phyloP scores from a whole-genome alignment of 2,888 invertebrate genomes.

The Xestia xanthographa region DNA sequence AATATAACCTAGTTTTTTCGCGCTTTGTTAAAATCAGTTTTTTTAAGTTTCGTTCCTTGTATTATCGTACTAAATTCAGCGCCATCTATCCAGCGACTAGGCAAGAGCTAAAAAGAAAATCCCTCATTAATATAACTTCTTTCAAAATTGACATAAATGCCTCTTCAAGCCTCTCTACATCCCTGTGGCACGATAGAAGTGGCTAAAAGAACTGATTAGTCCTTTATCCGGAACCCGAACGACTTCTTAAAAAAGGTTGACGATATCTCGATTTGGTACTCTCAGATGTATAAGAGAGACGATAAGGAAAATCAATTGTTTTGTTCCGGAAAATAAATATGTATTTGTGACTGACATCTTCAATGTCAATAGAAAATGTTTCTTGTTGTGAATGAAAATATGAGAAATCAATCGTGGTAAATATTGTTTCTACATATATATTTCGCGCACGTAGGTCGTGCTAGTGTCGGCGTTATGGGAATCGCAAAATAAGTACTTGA shows the following conservation, averaged over 20 bases:
- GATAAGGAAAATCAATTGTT: slow-evolving; percentile 33
- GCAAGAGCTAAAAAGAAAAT: too few relatives aligned
- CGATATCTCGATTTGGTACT: slow-evolving; percentile 63
- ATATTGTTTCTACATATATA: neutral
- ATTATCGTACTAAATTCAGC: too few relatives aligned
- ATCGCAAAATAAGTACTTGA: too few relatives aligned
- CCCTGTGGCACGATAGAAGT: slow-evolving; percentile 47
- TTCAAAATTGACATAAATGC: neutral
- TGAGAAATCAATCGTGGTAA: neutral
- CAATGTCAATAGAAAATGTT: neutral
- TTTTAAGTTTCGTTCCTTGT: too few relatives aligned
- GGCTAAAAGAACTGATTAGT: slow-evolving; percentile 69
- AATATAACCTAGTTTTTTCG: too few relatives aligned
- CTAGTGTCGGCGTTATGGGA: too few relatives aligned
- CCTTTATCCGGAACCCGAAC: slow-evolving; percentile 64
- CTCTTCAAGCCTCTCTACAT: slow-evolving; percentile 45
- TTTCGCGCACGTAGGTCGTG: too few relatives aligned
- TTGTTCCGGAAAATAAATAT: slow-evolving; percentile 18
- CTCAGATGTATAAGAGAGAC: slow-evolving; percentile 52
- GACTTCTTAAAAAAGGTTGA: slow-evolving; percentile 71
- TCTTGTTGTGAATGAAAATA: slow-evolving; percentile 11
- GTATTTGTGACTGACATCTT: neutral
- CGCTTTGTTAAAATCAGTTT: too few relatives aligned
- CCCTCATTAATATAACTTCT: too few relatives aligned
- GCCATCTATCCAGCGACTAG: too few relatives aligned